Base-by-base conservation (phyloP, 1,140 invertebrate genomes). In the Drosophila kurseongensis region DNA sequence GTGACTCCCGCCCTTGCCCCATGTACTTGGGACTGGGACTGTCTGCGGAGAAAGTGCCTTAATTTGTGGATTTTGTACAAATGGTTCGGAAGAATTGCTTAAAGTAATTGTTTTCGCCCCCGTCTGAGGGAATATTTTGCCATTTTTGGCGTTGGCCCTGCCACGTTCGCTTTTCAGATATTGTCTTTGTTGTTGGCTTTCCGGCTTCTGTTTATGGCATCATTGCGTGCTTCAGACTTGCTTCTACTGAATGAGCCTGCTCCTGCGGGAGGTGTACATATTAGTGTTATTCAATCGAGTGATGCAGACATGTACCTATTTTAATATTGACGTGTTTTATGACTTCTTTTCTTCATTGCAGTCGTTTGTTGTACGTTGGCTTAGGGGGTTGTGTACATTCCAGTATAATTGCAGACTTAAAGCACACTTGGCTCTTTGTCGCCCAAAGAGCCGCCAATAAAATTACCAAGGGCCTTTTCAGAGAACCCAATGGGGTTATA, bases 61-160 rank as follows among this genome's bases (percentile, higher is more conserved):
- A 90, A 89, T 90, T 89, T 90, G 85, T 78, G 86, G 71, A 90
- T 85, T 85, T 90, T 51, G 71, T 71, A 80, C 78, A 90, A 89
- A 89, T 89, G 84, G 85, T 75, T 81, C 82, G 85, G 85, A 89
- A 89, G 78, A 89, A 89, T 90, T 85, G 85, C 85, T 80, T 88
- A 74, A 83, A 86, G 82, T 86, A 86, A 86, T 86, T 88, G 82
- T 86, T 86, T 86, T 88, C 62, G 57, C 52, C 80, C 50, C 38
- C 16, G 12, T 12, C 57, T 35, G 16, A 57, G 50, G 48, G 23
- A 38, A 56, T 75, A 76, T 79, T 79, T 57, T 73, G 65, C 74
- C 61, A 58, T 77, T 68, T 66, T 77, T 59, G 10, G 38, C 47
- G 29, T 40, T 54, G 40, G 40, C 52, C 41, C 48, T 58, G 50